Conservation (phyloP, 2,797 vertebrate species). For the Sebastes reedi region DNA sequence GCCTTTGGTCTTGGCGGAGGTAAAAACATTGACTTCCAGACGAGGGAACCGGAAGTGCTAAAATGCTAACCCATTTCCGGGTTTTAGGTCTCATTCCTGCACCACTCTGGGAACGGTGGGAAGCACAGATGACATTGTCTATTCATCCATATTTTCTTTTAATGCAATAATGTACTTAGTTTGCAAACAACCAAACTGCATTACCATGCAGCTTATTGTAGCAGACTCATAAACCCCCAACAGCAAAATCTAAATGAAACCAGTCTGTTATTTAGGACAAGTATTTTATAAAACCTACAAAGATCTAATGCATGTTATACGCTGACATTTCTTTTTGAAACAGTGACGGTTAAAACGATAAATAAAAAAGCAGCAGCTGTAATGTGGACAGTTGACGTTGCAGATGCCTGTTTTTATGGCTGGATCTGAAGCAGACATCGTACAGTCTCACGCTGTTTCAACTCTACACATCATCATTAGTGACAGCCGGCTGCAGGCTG, state of each 20-base stretch:
- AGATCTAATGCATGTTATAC: neutral
- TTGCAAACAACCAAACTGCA: neutral
- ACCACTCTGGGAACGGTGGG: neutral
- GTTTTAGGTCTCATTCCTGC: no score
- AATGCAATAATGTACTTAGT: neutral
- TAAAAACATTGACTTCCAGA: neutral
- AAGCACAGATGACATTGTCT: neutral
- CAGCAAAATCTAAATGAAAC: neutral
- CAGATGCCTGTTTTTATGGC: conserved; percentile 48
- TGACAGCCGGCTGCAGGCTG: conserved; percentile 42
- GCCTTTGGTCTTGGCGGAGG: no score
- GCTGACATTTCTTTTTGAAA: neutral
- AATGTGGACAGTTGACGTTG: conserved; percentile 23
- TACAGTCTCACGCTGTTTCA: conserved; percentile 35
- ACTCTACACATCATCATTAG: conserved; percentile 45
- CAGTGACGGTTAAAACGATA: neutral
- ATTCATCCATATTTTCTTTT: neutral
- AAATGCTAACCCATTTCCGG: no score
- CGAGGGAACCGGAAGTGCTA: no score
- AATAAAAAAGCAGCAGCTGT: conserved; percentile 7
- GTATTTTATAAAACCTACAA: neutral
- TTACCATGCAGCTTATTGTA: neutral
- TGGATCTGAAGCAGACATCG: conserved; percentile 39
- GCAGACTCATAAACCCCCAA: neutral
- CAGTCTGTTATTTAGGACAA: neutral